These are phyloP conservation scores for Sipunculus nudus DNA, from an alignment of 2,888 invertebrate genomes.

Conservation along the genomic window DNA sequence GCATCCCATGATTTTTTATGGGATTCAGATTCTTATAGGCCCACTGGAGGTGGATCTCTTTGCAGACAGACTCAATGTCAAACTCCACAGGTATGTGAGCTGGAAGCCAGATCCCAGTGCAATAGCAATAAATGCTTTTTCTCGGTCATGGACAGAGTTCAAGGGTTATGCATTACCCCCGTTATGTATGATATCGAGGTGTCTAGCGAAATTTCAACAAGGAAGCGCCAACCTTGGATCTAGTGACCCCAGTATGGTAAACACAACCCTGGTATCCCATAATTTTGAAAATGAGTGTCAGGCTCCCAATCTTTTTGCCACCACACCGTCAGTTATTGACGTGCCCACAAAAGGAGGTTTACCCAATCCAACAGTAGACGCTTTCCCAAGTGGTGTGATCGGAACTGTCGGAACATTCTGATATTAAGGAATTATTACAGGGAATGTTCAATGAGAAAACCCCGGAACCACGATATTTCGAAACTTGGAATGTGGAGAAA, in stretches of 20 bases:
- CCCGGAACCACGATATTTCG: neutral
- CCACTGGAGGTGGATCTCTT: too few species aligned
- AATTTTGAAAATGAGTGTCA: neutral
- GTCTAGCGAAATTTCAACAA: neutral
- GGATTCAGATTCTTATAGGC: too few species aligned
- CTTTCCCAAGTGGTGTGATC: neutral
- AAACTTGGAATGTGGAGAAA: neutral
- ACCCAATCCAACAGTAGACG: neutral
- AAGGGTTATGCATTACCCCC: neutral
- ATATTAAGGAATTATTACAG: neutral
- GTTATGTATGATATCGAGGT: neutral
- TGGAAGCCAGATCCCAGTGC: constrained; percentile 1
- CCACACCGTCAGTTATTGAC: neutral
- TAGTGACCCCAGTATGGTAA: neutral
- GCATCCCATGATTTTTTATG: neutral
- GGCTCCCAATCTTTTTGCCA: neutral
- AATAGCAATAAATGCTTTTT: neutral
- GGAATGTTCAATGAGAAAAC: neutral
- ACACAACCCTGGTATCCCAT: neutral
- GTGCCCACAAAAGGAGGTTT: too few species aligned
- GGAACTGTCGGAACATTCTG: neutral
- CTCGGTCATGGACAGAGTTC: neutral
- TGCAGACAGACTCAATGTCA: neutral
- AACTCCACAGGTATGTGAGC: neutral
- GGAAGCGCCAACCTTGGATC: neutral